Evolutionary conservation across 1,140 invertebrate genomes (phyloP), one percentile per base, ranked within the genome.

Genomic region (Manduca sexta): DNA sequence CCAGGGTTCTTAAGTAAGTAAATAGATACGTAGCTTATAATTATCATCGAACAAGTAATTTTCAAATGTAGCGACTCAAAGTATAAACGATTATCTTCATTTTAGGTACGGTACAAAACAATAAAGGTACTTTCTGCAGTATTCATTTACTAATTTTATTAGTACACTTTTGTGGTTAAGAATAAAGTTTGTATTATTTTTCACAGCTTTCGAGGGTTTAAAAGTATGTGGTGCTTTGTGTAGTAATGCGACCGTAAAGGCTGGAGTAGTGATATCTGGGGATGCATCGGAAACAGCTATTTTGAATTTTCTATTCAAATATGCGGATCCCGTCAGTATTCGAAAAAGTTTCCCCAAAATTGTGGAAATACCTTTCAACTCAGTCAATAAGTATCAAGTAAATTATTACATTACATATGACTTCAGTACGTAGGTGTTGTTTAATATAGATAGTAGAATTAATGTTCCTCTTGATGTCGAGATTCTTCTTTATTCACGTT

Each of bases 311-410:
- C 50, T 84, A 31, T 45, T 58, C 33, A 52, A 68, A 39, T 65
- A 53, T 31, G 59, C 68, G 29, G 62, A 80, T 48, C 69, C 72
- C 2, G 42, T 56, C 16, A 17, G 50, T 7, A 53, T 74, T 4
- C 60, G 75, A 13, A 35, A 52, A 11, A 60, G 47, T 7, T 72
- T 55, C 60, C 74, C 77, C 1, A 84, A 78, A 67, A 50, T 84
- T 10, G 69, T 63, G 2, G 84, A 86, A 69, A 89, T 81, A 61
- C 82, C 92, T 0, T 85, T 95, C 38, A 84, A 78, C 45, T 83
- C 79, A 4, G 56, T 60, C 3, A 81, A 80, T 58, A 83, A 82
- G 47, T 84, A 85, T 88, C 88, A 62, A 95, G 96, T 86, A 87
- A 93, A 40, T 34, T 17, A 12, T 12, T 16, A 34, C 3, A 16